These are phyloP conservation scores for Nowickia ferox DNA, from an alignment of 2,888 invertebrate species.

Conservation along the genomic window DNA sequence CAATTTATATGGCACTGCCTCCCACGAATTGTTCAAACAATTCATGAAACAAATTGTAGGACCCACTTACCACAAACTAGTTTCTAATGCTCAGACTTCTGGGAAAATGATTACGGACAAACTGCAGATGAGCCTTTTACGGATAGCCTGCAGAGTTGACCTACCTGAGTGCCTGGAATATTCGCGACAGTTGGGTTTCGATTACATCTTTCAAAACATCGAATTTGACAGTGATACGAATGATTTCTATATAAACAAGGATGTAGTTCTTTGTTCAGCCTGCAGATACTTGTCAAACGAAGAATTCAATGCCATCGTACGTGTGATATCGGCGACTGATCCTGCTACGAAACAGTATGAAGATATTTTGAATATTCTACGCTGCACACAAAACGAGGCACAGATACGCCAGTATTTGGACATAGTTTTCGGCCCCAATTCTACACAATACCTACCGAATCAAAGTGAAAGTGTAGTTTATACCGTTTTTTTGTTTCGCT, in stretches of 20 bases:
- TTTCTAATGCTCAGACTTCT: slow-evolving; percentile 42
- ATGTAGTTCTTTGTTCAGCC: slow-evolving; percentile 78
- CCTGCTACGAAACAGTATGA: slow-evolving; percentile 74
- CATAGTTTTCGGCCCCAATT: slow-evolving; percentile 77
- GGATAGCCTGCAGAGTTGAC: slow-evolving; percentile 78
- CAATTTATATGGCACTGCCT: slow-evolving; percentile 76
- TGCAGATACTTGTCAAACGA: slow-evolving; percentile 75
- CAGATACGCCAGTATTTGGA: slow-evolving; percentile 77
- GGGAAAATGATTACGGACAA: slow-evolving; percentile 56
- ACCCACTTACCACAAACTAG: slow-evolving; percentile 75
- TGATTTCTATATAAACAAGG: slow-evolving; percentile 75
- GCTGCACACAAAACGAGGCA: slow-evolving; percentile 77
- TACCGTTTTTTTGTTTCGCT: slow-evolving; percentile 76
- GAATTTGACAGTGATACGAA: slow-evolving; percentile 69
- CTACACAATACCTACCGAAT: slow-evolving; percentile 74
- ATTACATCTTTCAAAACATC: slow-evolving; percentile 76
- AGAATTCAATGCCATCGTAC: slow-evolving; percentile 76
- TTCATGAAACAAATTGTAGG: slow-evolving; percentile 77
- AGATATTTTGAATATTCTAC: slow-evolving; percentile 79
- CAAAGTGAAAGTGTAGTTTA: slow-evolving; percentile 78
- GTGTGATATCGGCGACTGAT: slow-evolving; percentile 72
- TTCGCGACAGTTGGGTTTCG: slow-evolving; percentile 74
- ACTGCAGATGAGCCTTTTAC: slow-evolving; percentile 73
- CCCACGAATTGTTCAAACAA: slow-evolving; percentile 75
- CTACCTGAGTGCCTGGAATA: slow-evolving; percentile 78